Base-by-base conservation (phyloP, 2,797 vertebrate genomes). In the Falco concolor region DNA sequence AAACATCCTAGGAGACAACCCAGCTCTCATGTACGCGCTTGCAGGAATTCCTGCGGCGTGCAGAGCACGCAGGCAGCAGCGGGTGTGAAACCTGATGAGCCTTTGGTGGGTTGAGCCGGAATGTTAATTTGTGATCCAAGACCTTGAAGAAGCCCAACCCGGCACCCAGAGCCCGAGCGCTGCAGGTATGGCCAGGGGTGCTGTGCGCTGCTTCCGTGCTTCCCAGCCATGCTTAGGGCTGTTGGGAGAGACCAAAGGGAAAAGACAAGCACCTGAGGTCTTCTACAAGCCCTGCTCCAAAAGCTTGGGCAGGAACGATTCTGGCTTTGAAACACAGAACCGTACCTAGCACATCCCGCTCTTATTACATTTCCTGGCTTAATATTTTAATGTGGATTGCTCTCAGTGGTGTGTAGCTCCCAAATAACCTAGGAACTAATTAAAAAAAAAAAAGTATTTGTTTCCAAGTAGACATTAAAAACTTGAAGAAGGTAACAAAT, bases 41-140 rank as follows among this genome's bases (percentile, higher is more conserved):
- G 40, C 72, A 87, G 59, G 38, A 76, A 38, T 47, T 24, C 10
- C 16, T 8, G n/a, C 0, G 5, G 67, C 38, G 63, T 70, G 38
- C 1, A 1, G 57, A 50, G 72, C 2, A 0, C 2, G 70, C 10
- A 27, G 56, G 60, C 63, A 59, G 57, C 1, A 4, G 30, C 1
- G 12, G 0, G 53, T 11, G 4, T 6, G 45, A 38, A 38, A 10
- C 32, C 59, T 4, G 13, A 27, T 0, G 74, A 87, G 50, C 53
- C 13, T 12, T 28, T n/a, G 24, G 24, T 28, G 57, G 38, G 2
- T 49, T 44, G 4, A 10, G 72, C 20, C 36, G 53, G 59, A 79
- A 44, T 14, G 20, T 9, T 9, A n/a, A 0, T 38, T 17, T 54
- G 59, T 44, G 72, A 8, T 9, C 20, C 45, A 15, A 28, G 47